phyloP scores from a whole-genome alignment of 2,113 vertebrate species.

The Nerophis lumbriciformis region DNA sequence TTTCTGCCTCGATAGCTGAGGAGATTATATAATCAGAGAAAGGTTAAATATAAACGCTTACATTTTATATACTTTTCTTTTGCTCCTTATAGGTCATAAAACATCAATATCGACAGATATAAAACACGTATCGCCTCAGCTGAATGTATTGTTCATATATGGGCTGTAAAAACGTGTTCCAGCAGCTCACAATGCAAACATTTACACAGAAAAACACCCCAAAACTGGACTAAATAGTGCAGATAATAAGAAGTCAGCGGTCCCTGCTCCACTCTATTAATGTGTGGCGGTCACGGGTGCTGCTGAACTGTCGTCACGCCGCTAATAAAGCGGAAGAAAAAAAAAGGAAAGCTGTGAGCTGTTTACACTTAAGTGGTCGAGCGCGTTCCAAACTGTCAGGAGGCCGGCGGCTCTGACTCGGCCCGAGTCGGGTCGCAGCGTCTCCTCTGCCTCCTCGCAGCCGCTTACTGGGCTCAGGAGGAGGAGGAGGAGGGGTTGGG shows the following conservation, averaged over 20 bases:
- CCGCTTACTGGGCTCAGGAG: slow-evolving; percentile 49
- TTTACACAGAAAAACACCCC: slow-evolving; percentile 33
- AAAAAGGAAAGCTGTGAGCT: slow-evolving; percentile 47
- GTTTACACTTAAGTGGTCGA: slow-evolving; percentile 62
- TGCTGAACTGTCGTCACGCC: slow-evolving; percentile 52
- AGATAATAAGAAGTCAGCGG: slow-evolving; percentile 25
- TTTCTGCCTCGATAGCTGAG: too few relatives aligned
- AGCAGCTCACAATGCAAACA: slow-evolving; percentile 30
- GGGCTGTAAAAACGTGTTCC: slow-evolving; percentile 29
- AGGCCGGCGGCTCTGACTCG: slow-evolving; percentile 34
- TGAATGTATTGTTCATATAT: neutral
- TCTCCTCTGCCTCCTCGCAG: slow-evolving; percentile 29
- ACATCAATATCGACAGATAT: too few relatives aligned
- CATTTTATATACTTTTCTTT: too few relatives aligned
- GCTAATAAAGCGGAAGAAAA: slow-evolving; percentile 51
- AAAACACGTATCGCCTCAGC: too few relatives aligned
- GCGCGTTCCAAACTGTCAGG: slow-evolving; percentile 53
- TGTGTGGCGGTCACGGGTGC: slow-evolving; percentile 51
- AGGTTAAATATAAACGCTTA: too few relatives aligned
- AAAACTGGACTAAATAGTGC: slow-evolving; percentile 31
- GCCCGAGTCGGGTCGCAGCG: slow-evolving; percentile 18
- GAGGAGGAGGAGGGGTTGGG: neutral
- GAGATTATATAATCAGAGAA: too few relatives aligned
- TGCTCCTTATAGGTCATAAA: too few relatives aligned
- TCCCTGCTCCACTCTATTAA: slow-evolving; percentile 54